phyloP scores from a whole-genome alignment of 2,797 vertebrate genomes.

The Pygocentrus nattereri region DNA sequence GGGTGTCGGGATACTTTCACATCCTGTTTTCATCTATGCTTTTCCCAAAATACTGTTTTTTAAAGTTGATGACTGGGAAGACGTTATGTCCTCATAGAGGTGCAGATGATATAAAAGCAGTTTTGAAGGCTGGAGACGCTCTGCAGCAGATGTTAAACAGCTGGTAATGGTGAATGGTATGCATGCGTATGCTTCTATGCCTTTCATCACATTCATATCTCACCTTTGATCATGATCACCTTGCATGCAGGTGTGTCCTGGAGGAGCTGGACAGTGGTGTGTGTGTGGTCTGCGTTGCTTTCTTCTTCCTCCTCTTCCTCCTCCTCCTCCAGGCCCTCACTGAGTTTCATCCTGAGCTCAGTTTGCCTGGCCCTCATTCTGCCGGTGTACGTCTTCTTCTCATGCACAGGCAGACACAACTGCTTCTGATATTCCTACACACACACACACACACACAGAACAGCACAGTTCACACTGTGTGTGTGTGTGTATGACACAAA shows the following conservation, averaged over 20 bases:
- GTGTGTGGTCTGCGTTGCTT: slow-evolving; percentile 35
- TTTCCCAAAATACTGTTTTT: no score
- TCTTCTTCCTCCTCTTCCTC: slow-evolving; percentile 72
- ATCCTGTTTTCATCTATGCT: no score
- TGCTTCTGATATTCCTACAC: slow-evolving; percentile 80
- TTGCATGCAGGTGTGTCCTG: slow-evolving; percentile 69
- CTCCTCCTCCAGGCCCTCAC: slow-evolving; percentile 69
- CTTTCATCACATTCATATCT: slow-evolving; percentile 18
- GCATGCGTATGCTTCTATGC: not conserved
- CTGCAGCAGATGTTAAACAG: not conserved
- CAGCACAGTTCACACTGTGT: not conserved
- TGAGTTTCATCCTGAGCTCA: slow-evolving; percentile 69
- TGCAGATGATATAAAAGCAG: not conserved
- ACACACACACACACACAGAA: not conserved
- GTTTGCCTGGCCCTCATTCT: slow-evolving; percentile 70
- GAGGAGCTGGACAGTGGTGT: slow-evolving; percentile 42
- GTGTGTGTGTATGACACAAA: no score
- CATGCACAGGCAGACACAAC: slow-evolving; percentile 77
- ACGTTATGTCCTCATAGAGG: not conserved
- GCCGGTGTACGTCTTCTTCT: slow-evolving; percentile 79
- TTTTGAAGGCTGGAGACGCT: not conserved
- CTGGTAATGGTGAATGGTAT: not conserved
- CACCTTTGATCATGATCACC: slow-evolving; percentile 78
- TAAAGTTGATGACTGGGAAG: not conserved
- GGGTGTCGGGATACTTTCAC: no score